Evolutionary conservation across 1,140 invertebrate species (phyloP), one percentile per base, ranked within the genome.

Genomic region (Heliconius hewitsoni): DNA sequence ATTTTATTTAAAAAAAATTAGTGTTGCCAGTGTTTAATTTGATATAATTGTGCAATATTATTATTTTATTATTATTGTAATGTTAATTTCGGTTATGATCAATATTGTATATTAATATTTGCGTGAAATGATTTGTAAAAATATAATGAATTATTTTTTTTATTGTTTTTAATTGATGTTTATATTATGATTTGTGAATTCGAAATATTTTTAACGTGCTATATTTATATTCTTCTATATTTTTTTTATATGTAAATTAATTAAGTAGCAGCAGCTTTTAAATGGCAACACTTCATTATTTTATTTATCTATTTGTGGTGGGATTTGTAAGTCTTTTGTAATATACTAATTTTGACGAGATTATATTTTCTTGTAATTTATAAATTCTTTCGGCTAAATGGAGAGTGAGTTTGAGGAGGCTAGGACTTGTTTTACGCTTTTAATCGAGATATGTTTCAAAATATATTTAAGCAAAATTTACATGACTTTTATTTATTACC

Each of bases 341-440:
- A 76, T 76, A 76, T 70, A 76, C 37, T 30, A 23, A 71, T 76
- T 77, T 77, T 73, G 72, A n/a, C 72, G 37, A n/a, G 30, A 42
- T 46, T 55, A 70, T 77, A 46, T 23, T 77, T 72, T 71, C 66
- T 77, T 71, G 76, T 73, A 75, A 30, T 79, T 70, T 57, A 60
- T 9, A 66, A 60, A 52, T 74, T 73, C n/a, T 55, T 79, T 79
- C 50, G 78, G 66, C 60, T 75, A 71, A 30, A 71, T 23, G 71
- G 76, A 23, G 5, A 55, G 50, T n/a, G 18, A 74, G 19, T 74
- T 74, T 72, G 70, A 57, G 71, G 79, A 83, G 73, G 82, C 82
- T 83, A 81, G 78, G 77, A 85, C 83, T 87, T 84, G 88, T 86
- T 89, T 89, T 89, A 90, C 86, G 88, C 88, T 90, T 90, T 89